Conservation (phyloP, 1,140 invertebrate genomes). For the Apocrypta bakeri region DNA sequence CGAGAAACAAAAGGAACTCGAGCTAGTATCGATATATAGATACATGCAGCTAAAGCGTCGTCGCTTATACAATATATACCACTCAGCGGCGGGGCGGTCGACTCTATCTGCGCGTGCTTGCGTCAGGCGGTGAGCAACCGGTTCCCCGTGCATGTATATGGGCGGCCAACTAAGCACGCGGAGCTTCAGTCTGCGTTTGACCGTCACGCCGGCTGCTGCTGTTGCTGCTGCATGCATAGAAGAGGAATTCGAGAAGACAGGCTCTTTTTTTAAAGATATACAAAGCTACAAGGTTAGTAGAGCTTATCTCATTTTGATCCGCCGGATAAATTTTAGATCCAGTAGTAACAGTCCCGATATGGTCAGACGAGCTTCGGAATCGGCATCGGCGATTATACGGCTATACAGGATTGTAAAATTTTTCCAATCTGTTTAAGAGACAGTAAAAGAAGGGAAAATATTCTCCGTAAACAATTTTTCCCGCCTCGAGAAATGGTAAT, state of each 20-base stretch:
- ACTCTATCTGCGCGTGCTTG: constrained; percentile 23
- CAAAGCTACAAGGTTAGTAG: not conserved
- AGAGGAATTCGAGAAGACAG: not conserved
- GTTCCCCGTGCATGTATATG: constrained; percentile 41
- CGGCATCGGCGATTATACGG: no score
- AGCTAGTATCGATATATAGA: no score
- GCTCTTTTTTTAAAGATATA: not conserved
- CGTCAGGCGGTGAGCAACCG: constrained; percentile 47
- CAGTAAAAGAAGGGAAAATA: no score
- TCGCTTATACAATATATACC: no score
- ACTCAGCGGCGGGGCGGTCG: no score
- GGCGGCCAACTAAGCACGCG: constrained; percentile 11
- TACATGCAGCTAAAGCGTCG: no score
- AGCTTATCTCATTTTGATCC: not conserved
- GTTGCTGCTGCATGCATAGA: not conserved
- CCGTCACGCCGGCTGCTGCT: constrained; percentile 27
- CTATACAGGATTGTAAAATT: no score
- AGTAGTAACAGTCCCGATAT: not conserved
- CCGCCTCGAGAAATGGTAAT: not conserved
- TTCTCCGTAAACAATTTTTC: no score
- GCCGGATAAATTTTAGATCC: no score
- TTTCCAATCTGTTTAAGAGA: no score
- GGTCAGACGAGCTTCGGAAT: no score
- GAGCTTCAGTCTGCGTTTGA: constrained; percentile 42
- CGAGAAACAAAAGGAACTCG: no score